phyloP scores from a whole-genome alignment of 2,888 invertebrate genomes.

The Hololepta plana region DNA sequence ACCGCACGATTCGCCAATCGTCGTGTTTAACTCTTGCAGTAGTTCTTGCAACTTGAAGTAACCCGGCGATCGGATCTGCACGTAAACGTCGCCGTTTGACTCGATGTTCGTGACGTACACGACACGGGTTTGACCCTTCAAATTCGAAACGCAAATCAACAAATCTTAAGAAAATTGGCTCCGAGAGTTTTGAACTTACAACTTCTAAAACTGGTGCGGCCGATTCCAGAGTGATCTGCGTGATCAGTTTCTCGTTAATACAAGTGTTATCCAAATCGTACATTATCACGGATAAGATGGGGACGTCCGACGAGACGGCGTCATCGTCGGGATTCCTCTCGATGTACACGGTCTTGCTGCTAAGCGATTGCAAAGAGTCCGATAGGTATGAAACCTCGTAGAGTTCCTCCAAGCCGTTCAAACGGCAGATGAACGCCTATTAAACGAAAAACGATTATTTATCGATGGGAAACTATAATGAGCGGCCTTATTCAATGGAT shows the following conservation, averaged over 20 bases:
- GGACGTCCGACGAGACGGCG: too few species aligned
- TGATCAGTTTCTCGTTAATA: slow-evolving; percentile 20
- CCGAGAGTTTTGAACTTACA: too few species aligned
- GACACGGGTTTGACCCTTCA: slow-evolving; percentile 17
- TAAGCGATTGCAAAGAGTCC: slow-evolving; percentile 27
- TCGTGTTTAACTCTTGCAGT: slow-evolving; percentile 16
- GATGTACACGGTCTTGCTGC: slow-evolving; percentile 30
- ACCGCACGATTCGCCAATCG: slow-evolving; percentile 9
- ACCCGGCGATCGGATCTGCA: slow-evolving; percentile 24
- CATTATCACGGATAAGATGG: too few species aligned
- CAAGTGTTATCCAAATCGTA: slow-evolving; percentile 8
- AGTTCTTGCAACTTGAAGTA: slow-evolving; percentile 18
- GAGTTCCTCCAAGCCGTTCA: slow-evolving; percentile 53
- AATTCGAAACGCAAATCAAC: too few species aligned
- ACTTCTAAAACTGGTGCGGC: slow-evolving; percentile 17
- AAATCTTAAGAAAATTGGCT: background rate
- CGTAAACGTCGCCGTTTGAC: slow-evolving; percentile 25
- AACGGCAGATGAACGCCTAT: slow-evolving; percentile 47
- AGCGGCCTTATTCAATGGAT: background rate
- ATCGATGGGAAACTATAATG: background rate
- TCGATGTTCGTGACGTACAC: slow-evolving; percentile 27
- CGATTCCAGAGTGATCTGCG: slow-evolving; percentile 18
- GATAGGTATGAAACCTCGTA: slow-evolving; percentile 19
- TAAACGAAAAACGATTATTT: slow-evolving; percentile 6
- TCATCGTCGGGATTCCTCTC: slow-evolving; percentile 25